Conservation (phyloP, 1,140 invertebrate species). For the Neelides sp. region DNA sequence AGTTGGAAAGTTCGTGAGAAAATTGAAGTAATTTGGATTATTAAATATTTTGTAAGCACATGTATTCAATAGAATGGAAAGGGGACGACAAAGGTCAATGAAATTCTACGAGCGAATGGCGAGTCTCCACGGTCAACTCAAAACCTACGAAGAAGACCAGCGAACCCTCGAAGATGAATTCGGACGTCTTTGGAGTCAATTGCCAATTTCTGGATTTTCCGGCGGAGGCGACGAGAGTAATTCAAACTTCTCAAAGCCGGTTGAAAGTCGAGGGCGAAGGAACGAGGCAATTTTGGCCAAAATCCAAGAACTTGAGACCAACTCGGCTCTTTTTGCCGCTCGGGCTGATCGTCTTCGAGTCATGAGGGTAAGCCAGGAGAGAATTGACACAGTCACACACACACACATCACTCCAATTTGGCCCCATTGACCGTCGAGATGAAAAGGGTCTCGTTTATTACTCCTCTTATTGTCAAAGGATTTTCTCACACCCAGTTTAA, state of each 20-base stretch:
- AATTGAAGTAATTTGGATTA: too few species aligned
- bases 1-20: too few species aligned
- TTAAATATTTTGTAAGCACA: too few species aligned
- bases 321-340: constrained; percentile 17
- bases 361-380: constrained; percentile 20
- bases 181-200: constrained; percentile 1
- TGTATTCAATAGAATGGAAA: too few species aligned
- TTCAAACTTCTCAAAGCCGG: constrained; percentile 1
- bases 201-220: background rate
- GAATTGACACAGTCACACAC: background rate
- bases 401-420: background rate
- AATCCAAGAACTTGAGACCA: constrained; percentile 22
- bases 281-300: constrained; percentile 19
- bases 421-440: background rate
- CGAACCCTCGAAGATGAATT: constrained; percentile 11
- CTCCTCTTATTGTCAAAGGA: too few species aligned
- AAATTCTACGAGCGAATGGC: constrained; percentile 19
- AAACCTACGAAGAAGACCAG: constrained; percentile 14
- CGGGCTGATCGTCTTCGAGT: constrained; percentile 20
- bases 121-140: constrained; percentile 10
- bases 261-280: constrained; percentile 3
- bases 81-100: too few species aligned
- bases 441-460: background rate
- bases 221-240: background rate
- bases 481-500: too few species aligned